phyloP scores from a whole-genome alignment of 1,140 invertebrate genomes.

The Drosophila pachea region DNA sequence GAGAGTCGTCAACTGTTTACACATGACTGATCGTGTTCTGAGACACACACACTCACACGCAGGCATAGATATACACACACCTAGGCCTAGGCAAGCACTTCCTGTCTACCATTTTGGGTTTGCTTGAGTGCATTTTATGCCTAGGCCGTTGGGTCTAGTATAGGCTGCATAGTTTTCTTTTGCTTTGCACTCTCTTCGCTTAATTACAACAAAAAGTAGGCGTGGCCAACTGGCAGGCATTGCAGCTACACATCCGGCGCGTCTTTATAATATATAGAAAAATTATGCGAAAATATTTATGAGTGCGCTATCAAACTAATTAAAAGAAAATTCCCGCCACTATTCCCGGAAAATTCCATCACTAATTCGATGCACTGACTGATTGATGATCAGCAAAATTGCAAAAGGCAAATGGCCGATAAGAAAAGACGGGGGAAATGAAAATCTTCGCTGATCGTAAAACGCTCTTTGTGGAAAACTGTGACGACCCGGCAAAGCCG shows the following conservation, averaged over 20 bases:
- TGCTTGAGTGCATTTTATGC: constrained; percentile 53
- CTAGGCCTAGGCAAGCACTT: constrained; percentile 47
- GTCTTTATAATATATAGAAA: constrained; percentile 39
- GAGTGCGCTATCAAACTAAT: constrained; percentile 53
- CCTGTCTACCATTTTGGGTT: constrained; percentile 49
- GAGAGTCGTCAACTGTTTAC: constrained; percentile 60
- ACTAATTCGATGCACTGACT: neutral
- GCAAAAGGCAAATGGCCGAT: too few species aligned
- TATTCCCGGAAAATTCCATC: constrained; percentile 3
- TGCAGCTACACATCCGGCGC: constrained; percentile 60
- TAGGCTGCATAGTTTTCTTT: constrained; percentile 28
- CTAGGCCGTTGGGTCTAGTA: constrained; percentile 5
- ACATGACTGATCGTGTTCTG: constrained; percentile 66
- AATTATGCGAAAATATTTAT: constrained; percentile 75
- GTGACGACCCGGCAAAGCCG: neutral
- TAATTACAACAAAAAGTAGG: constrained; percentile 48
- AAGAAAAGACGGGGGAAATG: neutral
- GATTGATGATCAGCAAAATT: neutral
- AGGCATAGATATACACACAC: constrained; percentile 5
- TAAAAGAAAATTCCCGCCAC: constrained; percentile 26
- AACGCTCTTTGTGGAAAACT: neutral
- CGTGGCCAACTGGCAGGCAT: constrained; percentile 17
- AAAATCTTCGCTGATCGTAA: neutral
- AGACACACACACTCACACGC: constrained; percentile 36
- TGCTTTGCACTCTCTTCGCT: constrained; percentile 32